Percentiles rank a stretch among this genome's conserved stretches.
These are phyloP conservation scores for Equus quagga DNA, from an alignment of 2,113 vertebrate genomes.

Conservation along the genomic window DNA sequence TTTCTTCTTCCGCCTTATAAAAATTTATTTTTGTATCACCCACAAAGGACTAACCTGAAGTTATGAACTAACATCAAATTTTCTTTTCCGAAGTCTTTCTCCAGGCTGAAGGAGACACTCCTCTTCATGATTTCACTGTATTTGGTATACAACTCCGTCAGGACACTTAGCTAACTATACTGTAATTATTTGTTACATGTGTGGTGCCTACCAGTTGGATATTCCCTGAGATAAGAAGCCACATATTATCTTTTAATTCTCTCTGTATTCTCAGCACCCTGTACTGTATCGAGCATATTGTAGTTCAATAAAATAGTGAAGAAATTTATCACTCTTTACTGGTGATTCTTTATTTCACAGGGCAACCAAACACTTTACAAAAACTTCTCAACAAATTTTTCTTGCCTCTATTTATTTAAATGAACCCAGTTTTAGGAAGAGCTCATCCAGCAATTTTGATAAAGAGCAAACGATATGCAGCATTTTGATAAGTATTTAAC, in stretches of 20 bases:
- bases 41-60: conserved; percentile 40
- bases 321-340: not conserved
- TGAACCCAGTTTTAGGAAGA: conserved; percentile 10
- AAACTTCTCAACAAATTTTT: not conserved
- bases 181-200: not conserved
- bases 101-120: not conserved
- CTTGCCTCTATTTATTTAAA: conserved; percentile 50
- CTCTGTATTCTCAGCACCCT: conserved; percentile 5
- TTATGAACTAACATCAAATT: conserved; percentile 42
- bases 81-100: conserved; percentile 43
- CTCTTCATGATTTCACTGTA: not conserved
- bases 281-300: not conserved
- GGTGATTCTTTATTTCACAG: conserved; percentile 1
- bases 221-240: not conserved
- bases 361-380: not conserved
- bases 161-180: not conserved
- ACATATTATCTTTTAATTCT: not conserved
- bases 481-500: not conserved
- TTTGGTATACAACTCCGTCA: not conserved
- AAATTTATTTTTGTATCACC: conserved; percentile 6
- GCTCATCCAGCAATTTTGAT: not conserved
- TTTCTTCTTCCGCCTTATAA: not conserved
- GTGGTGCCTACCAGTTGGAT: not conserved
- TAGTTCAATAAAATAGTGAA: not conserved
- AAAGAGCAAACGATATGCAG: not conserved